These are phyloP conservation scores for Chelidonichthys spinosus DNA, from an alignment of 2,797 vertebrate genomes.

Conservation along the genomic window DNA sequence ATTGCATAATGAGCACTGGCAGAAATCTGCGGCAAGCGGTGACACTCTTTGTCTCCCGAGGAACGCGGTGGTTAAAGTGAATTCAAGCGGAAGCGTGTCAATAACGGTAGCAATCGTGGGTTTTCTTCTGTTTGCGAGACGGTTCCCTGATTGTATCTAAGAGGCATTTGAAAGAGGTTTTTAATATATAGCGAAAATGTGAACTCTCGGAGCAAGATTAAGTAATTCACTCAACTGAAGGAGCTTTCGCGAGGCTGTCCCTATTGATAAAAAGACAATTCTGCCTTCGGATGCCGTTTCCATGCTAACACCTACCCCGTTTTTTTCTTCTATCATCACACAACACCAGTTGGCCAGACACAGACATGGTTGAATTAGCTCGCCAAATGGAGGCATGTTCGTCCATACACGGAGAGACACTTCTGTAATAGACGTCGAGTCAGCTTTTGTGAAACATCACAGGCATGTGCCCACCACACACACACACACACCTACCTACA, in stretches of 20 bases:
- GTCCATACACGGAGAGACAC: conserved; percentile 51
- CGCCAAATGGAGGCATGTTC: conserved; percentile 76
- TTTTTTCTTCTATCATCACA: conserved; percentile 61
- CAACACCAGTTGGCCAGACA: conserved; percentile 76
- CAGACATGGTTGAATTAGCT: conserved; percentile 59
- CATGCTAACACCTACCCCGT: conserved; percentile 60
- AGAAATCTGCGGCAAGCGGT: conserved; percentile 68
- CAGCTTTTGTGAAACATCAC: conserved; percentile 67
- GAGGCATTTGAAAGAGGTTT: conserved; percentile 4
- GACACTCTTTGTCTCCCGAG: conserved; percentile 74
- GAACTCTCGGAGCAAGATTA: conserved; percentile 3
- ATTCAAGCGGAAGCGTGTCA: conserved; percentile 69
- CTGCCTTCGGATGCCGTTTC: conserved; percentile 49
- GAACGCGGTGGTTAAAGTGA: conserved; percentile 50
- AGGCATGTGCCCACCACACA: conserved; percentile 36
- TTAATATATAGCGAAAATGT: neutral
- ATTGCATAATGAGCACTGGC: conserved; percentile 80
- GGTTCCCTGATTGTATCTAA: conserved; percentile 11
- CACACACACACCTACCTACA: conserved; percentile 17
- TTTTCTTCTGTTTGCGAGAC: neutral
- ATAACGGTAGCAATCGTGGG: conserved; percentile 32
- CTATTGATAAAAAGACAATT: conserved; percentile 36
- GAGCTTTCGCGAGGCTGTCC: conserved; percentile 12
- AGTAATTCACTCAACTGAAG: conserved; percentile 39
- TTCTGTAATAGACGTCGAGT: conserved; percentile 62